phyloP scores from a whole-genome alignment of 2,113 vertebrate genomes.

The Motacilla alba region DNA sequence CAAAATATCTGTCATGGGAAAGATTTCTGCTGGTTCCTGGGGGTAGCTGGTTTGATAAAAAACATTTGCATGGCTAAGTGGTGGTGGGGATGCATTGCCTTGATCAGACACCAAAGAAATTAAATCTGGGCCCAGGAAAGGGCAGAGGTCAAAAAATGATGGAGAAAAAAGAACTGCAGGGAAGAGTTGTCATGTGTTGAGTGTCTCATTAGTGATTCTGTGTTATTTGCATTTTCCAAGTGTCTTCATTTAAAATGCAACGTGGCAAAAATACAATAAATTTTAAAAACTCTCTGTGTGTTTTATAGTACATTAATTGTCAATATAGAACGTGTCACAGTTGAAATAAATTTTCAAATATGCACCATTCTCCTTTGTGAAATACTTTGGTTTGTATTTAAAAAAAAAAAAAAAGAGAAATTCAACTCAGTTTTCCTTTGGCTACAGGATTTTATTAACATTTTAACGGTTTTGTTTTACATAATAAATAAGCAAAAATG shows the following conservation, averaged over 20 bases:
- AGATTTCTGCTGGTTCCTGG: background rate
- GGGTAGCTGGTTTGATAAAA: background rate
- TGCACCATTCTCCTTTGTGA: background rate
- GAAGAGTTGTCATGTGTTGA: background rate
- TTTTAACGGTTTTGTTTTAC: constrained; percentile 63
- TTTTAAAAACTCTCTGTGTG: background rate
- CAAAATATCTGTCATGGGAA: background rate
- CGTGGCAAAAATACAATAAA: background rate
- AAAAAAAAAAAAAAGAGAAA: background rate
- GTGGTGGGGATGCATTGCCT: background rate
- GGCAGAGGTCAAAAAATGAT: background rate
- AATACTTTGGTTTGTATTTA: background rate
- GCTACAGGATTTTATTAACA: constrained; percentile 70
- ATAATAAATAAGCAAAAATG: constrained; percentile 78
- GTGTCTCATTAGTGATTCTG: background rate
- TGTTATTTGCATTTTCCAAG: background rate
- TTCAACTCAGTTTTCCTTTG: constrained; percentile 19
- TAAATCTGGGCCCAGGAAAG: background rate
- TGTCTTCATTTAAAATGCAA: background rate
- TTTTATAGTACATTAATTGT: background rate
- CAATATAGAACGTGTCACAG: background rate
- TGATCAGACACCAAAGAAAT: background rate
- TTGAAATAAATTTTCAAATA: constrained; percentile 37
- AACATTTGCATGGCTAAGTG: background rate
- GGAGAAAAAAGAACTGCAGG: background rate